Base-by-base conservation (phyloP, 2,888 invertebrate genomes). In the Phyllotreta striolata region DNA sequence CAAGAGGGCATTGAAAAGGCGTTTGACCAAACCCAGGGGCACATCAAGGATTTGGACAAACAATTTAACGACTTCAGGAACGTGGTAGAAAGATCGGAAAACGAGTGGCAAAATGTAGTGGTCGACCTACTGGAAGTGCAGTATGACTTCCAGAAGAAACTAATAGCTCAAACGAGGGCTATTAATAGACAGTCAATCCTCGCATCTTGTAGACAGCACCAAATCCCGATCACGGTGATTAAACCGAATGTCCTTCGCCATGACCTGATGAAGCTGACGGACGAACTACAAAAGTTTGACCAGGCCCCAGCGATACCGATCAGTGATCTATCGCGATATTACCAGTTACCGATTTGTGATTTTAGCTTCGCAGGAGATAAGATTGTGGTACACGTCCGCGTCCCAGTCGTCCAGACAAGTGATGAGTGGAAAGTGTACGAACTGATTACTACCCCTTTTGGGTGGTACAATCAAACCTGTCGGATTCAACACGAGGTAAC, bases 401-500 rank as follows among this genome's bases (percentile, higher is more conserved):
- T 69, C 0, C 66, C 70, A 6, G 61, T 68, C 12, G 57, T 35
- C 1, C 56, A 64, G 51, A 24, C n/a, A 8, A 9, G 14, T 0
- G 6, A 55, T 1, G 49, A 47, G 9, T 66, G 69, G 70, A 46
- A 66, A 47, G 14, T 66, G 1, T 63, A 41, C 14, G 62, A 70
- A 55, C 38, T 70, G 4, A 49, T 63, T 1, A 63, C 67, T 3
- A 63, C 61, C n/a, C 70, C 68, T 7, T 70, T 70, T 56, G 63
- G 66, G 10, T 69, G 69, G 67, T n/a, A 64, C 1, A 66, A 66
- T 44, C 49, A 69, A 41, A 69, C 67, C 1, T 70, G 69, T 52
- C 41, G 37, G 8, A 64, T 70, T 4, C 54, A 56, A 46, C 65
- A 70, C 10, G 59, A 41, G 3, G 44, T 44, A 34, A 14, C 47